Evolutionary conservation across 2,113 vertebrate genomes (phyloP), one percentile per base, ranked within the genome.

Genomic region (Bathybates hornii): DNA sequence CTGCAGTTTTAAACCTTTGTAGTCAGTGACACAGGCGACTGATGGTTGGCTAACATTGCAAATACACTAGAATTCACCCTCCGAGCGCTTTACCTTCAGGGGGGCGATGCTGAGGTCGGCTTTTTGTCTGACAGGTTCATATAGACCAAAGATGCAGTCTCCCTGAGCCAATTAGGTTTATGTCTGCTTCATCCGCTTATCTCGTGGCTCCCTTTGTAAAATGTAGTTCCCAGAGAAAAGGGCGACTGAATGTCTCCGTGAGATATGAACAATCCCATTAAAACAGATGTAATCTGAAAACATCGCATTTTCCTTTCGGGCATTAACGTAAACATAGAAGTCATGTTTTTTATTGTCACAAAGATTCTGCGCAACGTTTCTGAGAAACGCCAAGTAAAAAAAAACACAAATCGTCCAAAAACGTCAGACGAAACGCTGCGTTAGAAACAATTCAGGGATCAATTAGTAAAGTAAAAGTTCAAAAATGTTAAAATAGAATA

Each of bases 81-180:
- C 50, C 32, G 48, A 21, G 29, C 16, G 86, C 43, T 85, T 61
- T 32, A 85, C 95, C 94, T 93, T 84, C 95, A 98, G 97, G 87
- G 43, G 90, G 93, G 86, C 27, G 78, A 61, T 86, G 57, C 89
- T 84, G 68, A 92, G 81, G 83, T 95, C 84, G 92, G 97, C 27
- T 93, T 96, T 86, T 92, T 93, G 88, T 53, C 94, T 52, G 90
- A 86, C 19, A 66, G 94, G 91, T 87, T 87, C 82, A 91, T 88
- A 86, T 43, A 90, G 63, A 86, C n/a, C 78, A 89, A 88, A 95
- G 82, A 81, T 6, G 8, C 41, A 73, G 71, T 87, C 53, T 71
- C 36, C 0, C 73, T 3, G 6, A 79, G 71, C 45, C 43, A 86
- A 91, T 94, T 88, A 63, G 57, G 84, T 84, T 86, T 89, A 7